Conservation (phyloP, 2,888 invertebrate species). For the Mimachlamys varia region DNA sequence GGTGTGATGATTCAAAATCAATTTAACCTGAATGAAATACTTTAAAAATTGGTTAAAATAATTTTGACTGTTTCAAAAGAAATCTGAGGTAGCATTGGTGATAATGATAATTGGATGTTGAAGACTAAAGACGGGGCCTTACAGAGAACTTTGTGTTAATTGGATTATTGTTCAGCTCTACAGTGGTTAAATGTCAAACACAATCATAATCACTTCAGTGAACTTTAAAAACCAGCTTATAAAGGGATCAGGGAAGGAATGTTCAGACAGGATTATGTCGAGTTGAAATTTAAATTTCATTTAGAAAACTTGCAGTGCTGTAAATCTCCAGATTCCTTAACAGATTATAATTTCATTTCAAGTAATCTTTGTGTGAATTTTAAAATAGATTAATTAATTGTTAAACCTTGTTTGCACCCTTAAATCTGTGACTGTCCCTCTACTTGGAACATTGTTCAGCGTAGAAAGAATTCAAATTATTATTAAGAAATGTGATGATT, state of each 20-base stretch:
- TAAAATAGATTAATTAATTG: background rate
- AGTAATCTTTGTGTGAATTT: constrained; percentile 29
- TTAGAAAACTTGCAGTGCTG: background rate
- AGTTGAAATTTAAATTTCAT: constrained; percentile 16
- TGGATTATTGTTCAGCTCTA: background rate
- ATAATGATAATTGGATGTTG: background rate
- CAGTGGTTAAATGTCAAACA: background rate
- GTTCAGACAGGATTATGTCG: background rate
- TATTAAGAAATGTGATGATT: too few species aligned
- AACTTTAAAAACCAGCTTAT: background rate
- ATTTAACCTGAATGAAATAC: too few species aligned
- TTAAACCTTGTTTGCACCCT: background rate
- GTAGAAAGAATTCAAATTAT: background rate
- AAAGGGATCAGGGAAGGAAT: background rate
- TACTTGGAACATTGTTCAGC: too few species aligned
- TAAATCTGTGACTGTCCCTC: too few species aligned
- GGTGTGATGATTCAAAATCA: background rate
- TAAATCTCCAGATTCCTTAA: background rate
- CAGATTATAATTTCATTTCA: constrained; percentile 14
- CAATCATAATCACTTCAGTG: constrained; percentile 1
- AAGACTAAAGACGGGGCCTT: background rate
- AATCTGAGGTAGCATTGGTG: background rate
- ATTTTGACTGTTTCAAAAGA: too few species aligned
- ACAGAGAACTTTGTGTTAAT: background rate
- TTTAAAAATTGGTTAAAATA: too few species aligned